Evolutionary conservation across 2,113 vertebrate species (phyloP).

Genomic region (Alligator sinensis): DNA sequence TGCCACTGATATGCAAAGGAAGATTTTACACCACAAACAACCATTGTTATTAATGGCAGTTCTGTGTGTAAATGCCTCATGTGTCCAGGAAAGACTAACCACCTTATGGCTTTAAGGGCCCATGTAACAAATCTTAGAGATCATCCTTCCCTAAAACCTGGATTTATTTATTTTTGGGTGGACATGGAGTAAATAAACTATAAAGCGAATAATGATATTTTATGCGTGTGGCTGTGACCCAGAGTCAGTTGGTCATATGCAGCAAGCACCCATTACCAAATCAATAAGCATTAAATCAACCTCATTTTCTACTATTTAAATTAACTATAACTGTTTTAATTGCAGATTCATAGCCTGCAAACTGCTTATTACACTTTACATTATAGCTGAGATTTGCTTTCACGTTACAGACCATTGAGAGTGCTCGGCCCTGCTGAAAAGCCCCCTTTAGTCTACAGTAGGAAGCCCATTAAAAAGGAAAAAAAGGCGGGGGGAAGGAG

Average conservation of each 20-base stretch:
- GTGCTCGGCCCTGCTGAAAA: slow-evolving; percentile 38
- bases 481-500: not conserved
- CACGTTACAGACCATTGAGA: slow-evolving; percentile 74
- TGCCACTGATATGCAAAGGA: not conserved
- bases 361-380: slow-evolving; percentile 68
- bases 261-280: slow-evolving; percentile 65
- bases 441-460: not conserved
- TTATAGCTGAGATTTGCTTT: slow-evolving; percentile 68
- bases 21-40: slow-evolving; percentile 9
- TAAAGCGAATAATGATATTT: not conserved
- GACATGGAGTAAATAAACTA: not conserved
- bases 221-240: slow-evolving; percentile 45
- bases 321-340: slow-evolving; percentile 77
- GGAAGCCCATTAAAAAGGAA: not conserved
- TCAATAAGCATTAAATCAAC: slow-evolving; percentile 69
- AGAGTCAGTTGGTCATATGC: slow-evolving; percentile 61
- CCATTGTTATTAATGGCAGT: not conserved
- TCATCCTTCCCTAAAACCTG: not conserved
- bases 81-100: not conserved
- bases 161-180: not conserved
- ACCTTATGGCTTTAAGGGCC: not conserved
- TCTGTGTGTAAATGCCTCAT: not conserved
- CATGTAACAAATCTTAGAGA: not conserved
- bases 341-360: slow-evolving; percentile 69
- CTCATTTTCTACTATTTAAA: slow-evolving; percentile 76